These are phyloP conservation scores for Trisateles emortualis DNA, from an alignment of 2,888 invertebrate species.

Conservation along the genomic window DNA sequence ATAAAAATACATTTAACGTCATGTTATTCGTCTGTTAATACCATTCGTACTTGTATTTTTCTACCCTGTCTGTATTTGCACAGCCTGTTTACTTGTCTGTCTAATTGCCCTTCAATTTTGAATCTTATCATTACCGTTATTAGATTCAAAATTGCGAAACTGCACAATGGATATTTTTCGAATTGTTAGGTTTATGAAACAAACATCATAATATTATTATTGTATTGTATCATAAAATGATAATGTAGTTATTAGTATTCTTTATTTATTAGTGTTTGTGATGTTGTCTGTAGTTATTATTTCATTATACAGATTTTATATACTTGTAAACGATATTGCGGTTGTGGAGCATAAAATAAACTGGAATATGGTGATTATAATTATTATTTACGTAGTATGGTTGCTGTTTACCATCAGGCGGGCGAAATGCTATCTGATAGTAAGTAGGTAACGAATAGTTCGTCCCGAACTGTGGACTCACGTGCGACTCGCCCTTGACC, in stretches of 20 bases:
- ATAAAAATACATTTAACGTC: constrained; percentile 1
- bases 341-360: neutral
- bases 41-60: constrained; percentile 31
- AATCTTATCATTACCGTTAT: constrained; percentile 4
- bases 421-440: no score
- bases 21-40: constrained; percentile 2
- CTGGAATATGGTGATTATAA: neutral
- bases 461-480: no score
- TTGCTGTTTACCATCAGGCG: no score
- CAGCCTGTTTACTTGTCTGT: constrained; percentile 50
- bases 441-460: no score
- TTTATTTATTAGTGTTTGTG: neutral
- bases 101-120: constrained; percentile 21
- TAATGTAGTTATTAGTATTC: neutral
- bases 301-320: neutral
- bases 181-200: constrained; percentile 8
- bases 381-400: no score
- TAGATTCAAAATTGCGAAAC: constrained; percentile 12
- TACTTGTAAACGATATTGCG: neutral
- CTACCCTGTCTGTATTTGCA: constrained; percentile 50
- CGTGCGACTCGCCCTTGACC: no score
- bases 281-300: neutral
- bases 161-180: neutral
- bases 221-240: neutral
- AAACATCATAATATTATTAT: neutral